phyloP scores from a whole-genome alignment of 2,797 vertebrate species.

The Gymnopithys bicolor region DNA sequence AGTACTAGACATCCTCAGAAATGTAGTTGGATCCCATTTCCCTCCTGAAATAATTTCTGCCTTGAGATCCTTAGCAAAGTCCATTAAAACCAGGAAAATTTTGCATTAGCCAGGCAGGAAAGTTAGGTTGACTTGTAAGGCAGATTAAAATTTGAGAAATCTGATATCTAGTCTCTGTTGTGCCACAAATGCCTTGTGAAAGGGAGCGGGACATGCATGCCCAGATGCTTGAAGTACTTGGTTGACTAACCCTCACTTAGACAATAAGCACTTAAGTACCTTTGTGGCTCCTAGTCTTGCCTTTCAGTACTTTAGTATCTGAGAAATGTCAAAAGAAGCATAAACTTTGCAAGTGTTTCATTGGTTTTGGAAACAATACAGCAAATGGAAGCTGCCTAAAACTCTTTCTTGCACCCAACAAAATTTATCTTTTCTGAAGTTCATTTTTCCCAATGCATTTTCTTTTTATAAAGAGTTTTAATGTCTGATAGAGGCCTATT shows the following conservation, averaged over 20 bases:
- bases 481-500: background rate
- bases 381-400: background rate
- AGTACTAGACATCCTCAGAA: background rate
- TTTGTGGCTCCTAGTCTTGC: background rate
- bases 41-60: background rate
- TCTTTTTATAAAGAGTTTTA: background rate
- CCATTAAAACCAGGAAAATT: background rate
- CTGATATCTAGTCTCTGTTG: constrained; percentile 6
- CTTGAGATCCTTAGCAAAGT: background rate
- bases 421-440: background rate
- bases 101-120: background rate
- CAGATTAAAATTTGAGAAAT: background rate
- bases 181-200: background rate
- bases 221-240: constrained; percentile 7
- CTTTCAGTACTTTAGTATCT: background rate
- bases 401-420: background rate
- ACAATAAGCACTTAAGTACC: constrained; percentile 16
- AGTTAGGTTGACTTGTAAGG: background rate
- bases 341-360: constrained; percentile 3
- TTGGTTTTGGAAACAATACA: constrained; percentile 32
- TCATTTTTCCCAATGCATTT: background rate
- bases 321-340: constrained; percentile 36
- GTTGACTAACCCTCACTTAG: constrained; percentile 16
- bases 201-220: background rate
- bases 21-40: background rate